A percentile compares a stretch with the other conserved stretches of the same genome.
These are phyloP conservation scores for Hirtodrosophila histrioides DNA, from an alignment of 2,888 invertebrate species.

Conservation along the genomic window DNA sequence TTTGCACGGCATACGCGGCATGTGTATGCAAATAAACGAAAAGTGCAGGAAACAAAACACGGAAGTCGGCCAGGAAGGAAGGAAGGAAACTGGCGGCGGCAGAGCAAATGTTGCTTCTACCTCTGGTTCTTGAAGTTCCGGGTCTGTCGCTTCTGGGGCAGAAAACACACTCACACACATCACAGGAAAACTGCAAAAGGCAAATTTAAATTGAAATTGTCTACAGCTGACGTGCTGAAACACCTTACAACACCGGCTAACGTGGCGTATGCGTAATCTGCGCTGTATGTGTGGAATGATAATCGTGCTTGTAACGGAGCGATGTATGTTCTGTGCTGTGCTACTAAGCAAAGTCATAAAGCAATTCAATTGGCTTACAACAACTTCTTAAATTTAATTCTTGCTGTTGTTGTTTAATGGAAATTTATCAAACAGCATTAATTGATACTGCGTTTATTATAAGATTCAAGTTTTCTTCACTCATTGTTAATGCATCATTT, in stretches of 20 bases:
- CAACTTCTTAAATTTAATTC: constrained; percentile 4
- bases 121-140: constrained; percentile 11
- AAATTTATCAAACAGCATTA: neutral
- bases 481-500: too few relatives aligned
- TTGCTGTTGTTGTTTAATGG: neutral
- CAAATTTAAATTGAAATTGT: constrained; percentile 79
- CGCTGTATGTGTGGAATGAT: constrained; percentile 17
- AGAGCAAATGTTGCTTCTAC: constrained; percentile 56
- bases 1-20: constrained; percentile 63
- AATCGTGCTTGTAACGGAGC: constrained; percentile 27
- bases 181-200: constrained; percentile 54
- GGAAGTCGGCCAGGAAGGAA: constrained; percentile 72
- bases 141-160: constrained; percentile 20
- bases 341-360: constrained; percentile 39
- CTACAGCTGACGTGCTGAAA: constrained; percentile 68
- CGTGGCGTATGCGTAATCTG: constrained; percentile 69
- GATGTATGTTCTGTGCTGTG: constrained; percentile 14
- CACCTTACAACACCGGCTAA: constrained; percentile 43
- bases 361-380: constrained; percentile 33
- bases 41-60: constrained; percentile 79
- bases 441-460: too few relatives aligned
- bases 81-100: constrained; percentile 69
- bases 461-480: too few relatives aligned
- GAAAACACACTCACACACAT: constrained; percentile 19
- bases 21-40: constrained; percentile 79